These are phyloP conservation scores for Leptogaster cylindrica DNA, from an alignment of 2,888 invertebrate genomes.

Conservation along the genomic window DNA sequence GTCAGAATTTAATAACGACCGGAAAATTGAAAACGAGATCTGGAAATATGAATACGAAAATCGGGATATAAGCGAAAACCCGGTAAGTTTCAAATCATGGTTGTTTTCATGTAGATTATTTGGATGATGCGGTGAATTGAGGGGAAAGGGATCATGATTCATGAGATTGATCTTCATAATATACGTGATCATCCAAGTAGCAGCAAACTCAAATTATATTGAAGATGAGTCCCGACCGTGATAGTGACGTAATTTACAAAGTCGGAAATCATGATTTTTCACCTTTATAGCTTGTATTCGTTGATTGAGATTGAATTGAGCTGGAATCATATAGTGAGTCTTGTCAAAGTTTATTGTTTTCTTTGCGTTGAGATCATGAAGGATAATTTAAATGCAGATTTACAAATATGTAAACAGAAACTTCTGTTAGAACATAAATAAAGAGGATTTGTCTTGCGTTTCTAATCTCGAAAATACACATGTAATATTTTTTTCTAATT, in stretches of 20 bases:
- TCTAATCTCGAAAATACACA: too few relatives aligned
- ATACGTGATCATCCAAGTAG: constrained; percentile 29
- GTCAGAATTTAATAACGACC: constrained; percentile 47
- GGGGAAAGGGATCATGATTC: not conserved
- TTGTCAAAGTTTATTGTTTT: too few relatives aligned
- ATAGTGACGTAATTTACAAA: constrained; percentile 39
- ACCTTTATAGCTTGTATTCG: constrained; percentile 45
- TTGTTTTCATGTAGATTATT: not conserved
- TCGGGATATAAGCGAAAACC: constrained; percentile 44
- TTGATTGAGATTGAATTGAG: too few relatives aligned
- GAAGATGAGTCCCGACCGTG: constrained; percentile 18
- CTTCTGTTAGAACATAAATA: too few relatives aligned
- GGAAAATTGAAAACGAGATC: constrained; percentile 48
- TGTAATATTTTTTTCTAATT: too few relatives aligned
- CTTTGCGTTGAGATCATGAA: too few relatives aligned
- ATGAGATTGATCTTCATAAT: constrained; percentile 1
- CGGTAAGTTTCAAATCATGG: constrained; percentile 19
- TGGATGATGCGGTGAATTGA: constrained; percentile 16
- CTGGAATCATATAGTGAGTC: too few relatives aligned
- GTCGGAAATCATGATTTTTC: constrained; percentile 45
- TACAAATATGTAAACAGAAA: too few relatives aligned
- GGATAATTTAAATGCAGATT: too few relatives aligned
- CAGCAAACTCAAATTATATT: constrained; percentile 4
- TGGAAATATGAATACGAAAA: constrained; percentile 47
- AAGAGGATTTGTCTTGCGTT: too few relatives aligned